These are phyloP conservation scores for Ictalurus punctatus DNA, from an alignment of 2,113 vertebrate genomes.

Conservation along the genomic window DNA sequence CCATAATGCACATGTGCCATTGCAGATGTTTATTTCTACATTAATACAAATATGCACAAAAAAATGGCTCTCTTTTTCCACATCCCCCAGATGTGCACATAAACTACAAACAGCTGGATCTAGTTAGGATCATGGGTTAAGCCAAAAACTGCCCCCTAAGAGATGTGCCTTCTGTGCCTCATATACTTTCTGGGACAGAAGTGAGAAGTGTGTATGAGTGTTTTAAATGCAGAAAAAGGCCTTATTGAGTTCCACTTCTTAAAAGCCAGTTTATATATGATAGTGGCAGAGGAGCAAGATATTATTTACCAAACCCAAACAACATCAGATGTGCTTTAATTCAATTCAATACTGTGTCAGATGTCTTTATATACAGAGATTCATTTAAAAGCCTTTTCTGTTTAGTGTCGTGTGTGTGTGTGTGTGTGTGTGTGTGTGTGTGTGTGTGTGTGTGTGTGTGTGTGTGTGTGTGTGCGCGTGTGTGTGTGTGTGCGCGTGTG, in stretches of 20 bases:
- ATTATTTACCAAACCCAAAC: slow-evolving; percentile 18
- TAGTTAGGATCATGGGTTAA: slow-evolving; percentile 44
- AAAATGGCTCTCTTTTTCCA: background rate
- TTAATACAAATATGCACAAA: background rate
- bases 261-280: slow-evolving; percentile 21
- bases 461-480: background rate
- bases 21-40: background rate
- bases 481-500: no score
- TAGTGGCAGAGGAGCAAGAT: slow-evolving; percentile 11
- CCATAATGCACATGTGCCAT: background rate
- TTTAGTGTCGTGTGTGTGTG: slow-evolving; percentile 2
- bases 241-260: slow-evolving; percentile 3
- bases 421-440: slow-evolving; percentile 15
- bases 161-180: slow-evolving; percentile 31
- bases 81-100: slow-evolving; percentile 25
- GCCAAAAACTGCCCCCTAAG: slow-evolving; percentile 44
- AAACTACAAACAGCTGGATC: slow-evolving; percentile 51
- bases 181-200: slow-evolving; percentile 21
- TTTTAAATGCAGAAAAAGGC: slow-evolving; percentile 23
- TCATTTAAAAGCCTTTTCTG: background rate
- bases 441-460: slow-evolving; percentile 1
- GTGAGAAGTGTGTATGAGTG: background rate
- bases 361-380: background rate
- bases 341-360: background rate
- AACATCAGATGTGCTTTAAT: background rate